A percentile compares a stretch with the other conserved stretches of the same genome.
Conservation (phyloP, 2,113 vertebrate genomes). For the Callipepla squamata region DNA sequence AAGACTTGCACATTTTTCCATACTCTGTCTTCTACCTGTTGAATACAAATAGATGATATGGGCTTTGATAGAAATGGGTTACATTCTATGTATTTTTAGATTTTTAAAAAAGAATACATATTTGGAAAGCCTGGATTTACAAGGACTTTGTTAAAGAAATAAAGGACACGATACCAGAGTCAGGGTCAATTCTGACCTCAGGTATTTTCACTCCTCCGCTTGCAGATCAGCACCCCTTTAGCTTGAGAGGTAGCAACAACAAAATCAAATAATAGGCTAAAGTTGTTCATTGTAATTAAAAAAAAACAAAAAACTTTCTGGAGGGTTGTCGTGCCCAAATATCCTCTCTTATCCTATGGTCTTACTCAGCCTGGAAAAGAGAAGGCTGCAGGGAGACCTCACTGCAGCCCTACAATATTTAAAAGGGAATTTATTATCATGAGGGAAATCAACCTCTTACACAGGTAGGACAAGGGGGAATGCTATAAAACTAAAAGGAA, state of each 20-base stretch:
- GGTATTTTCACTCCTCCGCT: not conserved
- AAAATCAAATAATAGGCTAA: not conserved
- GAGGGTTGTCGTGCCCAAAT: not conserved
- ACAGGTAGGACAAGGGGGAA: too few species aligned
- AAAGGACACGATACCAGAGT: not conserved
- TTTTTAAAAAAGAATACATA: not conserved
- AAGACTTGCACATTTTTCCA: not conserved
- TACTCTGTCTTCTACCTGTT: not conserved
- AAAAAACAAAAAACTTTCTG: not conserved
- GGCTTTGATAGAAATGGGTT: slow-evolving; percentile 46
- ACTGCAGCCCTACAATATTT: too few species aligned
- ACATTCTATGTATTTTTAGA: slow-evolving; percentile 17
- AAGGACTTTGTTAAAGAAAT: not conserved
- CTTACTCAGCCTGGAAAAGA: too few species aligned
- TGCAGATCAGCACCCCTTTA: not conserved
- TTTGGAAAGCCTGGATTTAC: not conserved
- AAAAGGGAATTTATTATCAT: too few species aligned
- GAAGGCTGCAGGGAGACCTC: too few species aligned
- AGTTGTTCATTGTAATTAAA: not conserved
- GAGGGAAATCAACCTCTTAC: too few species aligned
- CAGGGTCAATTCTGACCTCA: not conserved
- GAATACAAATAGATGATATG: not conserved
- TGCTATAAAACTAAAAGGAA: too few species aligned
- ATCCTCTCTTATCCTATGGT: not conserved
- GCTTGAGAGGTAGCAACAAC: not conserved